These are phyloP conservation scores for Sialis lutaria DNA, from an alignment of 2,888 invertebrate genomes.

Conservation along the genomic window DNA sequence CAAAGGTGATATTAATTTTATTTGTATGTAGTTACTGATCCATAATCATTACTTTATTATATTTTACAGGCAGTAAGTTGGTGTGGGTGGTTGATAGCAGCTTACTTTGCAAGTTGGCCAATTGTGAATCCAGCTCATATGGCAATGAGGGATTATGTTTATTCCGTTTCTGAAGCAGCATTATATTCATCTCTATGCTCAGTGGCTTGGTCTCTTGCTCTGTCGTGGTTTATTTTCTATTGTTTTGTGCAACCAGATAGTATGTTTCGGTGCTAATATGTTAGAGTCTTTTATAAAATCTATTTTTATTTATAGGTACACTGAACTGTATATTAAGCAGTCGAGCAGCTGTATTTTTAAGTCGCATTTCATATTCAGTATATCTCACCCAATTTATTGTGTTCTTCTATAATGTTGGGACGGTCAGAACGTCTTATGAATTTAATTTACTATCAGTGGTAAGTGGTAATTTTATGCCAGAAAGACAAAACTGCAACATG, in stretches of 20 bases:
- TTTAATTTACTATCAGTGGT: constrained; percentile 40
- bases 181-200: constrained; percentile 47
- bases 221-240: constrained; percentile 47
- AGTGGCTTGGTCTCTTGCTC: constrained; percentile 36
- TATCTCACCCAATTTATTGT: constrained; percentile 48
- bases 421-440: constrained; percentile 37
- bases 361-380: constrained; percentile 46
- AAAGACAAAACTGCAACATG: too few species aligned
- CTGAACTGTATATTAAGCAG: constrained; percentile 33
- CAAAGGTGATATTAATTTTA: constrained; percentile 18
- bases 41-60: not conserved
- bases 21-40: not conserved
- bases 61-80: constrained; percentile 26
- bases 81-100: constrained; percentile 35
- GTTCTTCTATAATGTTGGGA: constrained; percentile 45
- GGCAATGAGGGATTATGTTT: constrained; percentile 38
- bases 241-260: constrained; percentile 36
- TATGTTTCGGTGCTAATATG: constrained; percentile 11
- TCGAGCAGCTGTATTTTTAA: constrained; percentile 38
- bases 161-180: constrained; percentile 39
- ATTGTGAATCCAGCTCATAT: constrained; percentile 41
- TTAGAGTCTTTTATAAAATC: not conserved
- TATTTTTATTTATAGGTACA: constrained; percentile 23
- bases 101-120: constrained; percentile 29
- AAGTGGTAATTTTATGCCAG: constrained; percentile 15